Base-by-base conservation (phyloP, 64 coral and sea anemone genomes). In the Trachythela sp. region DNA sequence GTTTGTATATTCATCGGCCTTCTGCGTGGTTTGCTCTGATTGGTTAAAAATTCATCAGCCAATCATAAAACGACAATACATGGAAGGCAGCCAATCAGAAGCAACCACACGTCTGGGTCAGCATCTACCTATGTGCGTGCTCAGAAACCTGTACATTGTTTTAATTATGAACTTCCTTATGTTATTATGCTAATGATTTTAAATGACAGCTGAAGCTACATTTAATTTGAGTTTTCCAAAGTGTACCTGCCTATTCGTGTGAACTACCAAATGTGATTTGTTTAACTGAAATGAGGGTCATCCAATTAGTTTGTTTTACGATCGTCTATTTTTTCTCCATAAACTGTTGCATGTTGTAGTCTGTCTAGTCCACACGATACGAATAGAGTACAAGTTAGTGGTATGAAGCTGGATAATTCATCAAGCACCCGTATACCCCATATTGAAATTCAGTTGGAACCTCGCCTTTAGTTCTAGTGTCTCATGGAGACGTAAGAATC, bases 1-100 rank as follows among this genome's bases (percentile, higher is more conserved):
- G 95, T 92, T 93, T 94, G 85, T 83, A 48, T 84, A 87, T 85
- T 88, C 26, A 91, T 83, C 91, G 86, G 93, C 96, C 45, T 98
- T 99, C 93, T 99, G 96, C 96, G 96, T 99, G 96, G 96, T 99
- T 87, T 38, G 49, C 91, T 91, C 49, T 94, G 89, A 99, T 99
- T 99, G 96, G 96, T 77, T 52, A 5, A 88, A 84, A 29, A 0
- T 22, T 83, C 71, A 51, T 2, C 7, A 54, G 26, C 93, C 93
- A 94, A 94, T 94, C 90, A 92, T 1, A 32, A 14, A 8, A 31
- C 84, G 40, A 34, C 20, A 89, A 58, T 89, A 86, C 24, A 58
- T 32, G 2, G 9, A 15, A 37, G 51, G 58, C 6, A 48, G 40
- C 95, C 93, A 99, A 99, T 94, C 20, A 84, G 17, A 93, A 71